Evolutionary conservation across 2,113 vertebrate genomes (phyloP).

Genomic region (Syngnathoides biaculeatus): DNA sequence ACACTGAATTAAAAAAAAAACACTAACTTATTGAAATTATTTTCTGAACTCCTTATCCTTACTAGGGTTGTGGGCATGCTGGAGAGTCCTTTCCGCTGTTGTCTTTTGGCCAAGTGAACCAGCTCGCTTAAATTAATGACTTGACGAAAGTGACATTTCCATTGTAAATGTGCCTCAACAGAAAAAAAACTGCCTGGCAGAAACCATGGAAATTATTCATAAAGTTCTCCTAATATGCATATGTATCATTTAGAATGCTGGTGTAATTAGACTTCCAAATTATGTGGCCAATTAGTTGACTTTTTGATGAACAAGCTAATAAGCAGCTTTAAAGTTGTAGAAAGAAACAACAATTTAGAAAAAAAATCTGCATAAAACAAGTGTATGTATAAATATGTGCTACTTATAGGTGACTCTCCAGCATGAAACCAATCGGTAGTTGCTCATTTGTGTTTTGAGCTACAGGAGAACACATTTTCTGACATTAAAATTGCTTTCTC

Average conservation of each 20-base stretch:
- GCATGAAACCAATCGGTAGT: too few species aligned
- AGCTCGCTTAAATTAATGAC: constrained; percentile 40
- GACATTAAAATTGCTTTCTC: too few species aligned
- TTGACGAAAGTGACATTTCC: constrained; percentile 27
- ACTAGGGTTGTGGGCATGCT: constrained; percentile 28
- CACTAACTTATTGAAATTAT: too few species aligned
- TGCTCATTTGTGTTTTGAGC: too few species aligned
- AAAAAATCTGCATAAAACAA: background rate
- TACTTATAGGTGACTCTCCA: background rate
- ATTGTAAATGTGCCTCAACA: constrained; percentile 53
- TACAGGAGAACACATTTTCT: too few species aligned
- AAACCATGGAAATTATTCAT: constrained; percentile 27
- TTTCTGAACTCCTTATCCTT: too few species aligned
- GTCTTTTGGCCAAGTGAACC: constrained; percentile 8
- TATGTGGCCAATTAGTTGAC: constrained; percentile 1
- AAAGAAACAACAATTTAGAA: background rate
- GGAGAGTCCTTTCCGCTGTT: constrained; percentile 26
- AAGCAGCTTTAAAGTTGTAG: background rate
- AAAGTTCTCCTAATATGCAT: constrained; percentile 28
- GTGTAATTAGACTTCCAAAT: constrained; percentile 11
- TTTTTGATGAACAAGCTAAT: background rate
- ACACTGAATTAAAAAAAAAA: too few species aligned
- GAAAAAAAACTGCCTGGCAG: constrained; percentile 39
- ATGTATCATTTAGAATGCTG: constrained; percentile 10
- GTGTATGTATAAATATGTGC: background rate